Base-by-base conservation (phyloP, 2,113 vertebrate species). In the Neogobius melanostomus region DNA sequence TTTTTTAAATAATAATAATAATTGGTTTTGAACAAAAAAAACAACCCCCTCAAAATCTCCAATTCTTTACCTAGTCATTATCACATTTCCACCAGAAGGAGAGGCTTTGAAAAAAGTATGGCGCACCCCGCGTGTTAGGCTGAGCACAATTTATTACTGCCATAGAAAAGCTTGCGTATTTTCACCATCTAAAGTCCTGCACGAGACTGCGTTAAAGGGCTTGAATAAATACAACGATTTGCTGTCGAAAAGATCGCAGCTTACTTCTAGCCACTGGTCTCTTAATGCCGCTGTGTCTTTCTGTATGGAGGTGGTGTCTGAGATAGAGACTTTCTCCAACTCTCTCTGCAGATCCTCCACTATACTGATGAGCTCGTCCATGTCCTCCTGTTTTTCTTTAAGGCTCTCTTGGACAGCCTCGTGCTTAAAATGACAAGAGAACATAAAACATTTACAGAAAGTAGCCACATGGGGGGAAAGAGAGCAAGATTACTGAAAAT, bases 181-280 rank as follows among this genome's bases (percentile, higher is more conserved):
- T 73, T 53, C 11, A 61, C 10, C 9, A 16, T 21, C 5, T 52
- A 36, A 9, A 28, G 11, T 56, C 9, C 8, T 42, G n/a, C 7
- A 42, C 60, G 48, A 66, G 4, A 62, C 17, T 43, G 49, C 4
- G 11, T 61, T 48, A 48, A 21, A 47, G 46, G 17, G 2, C 46
- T 3, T 45, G 11, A 72, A 51, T 51, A 43, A 66, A 11, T 17
- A 8, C 1, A 28, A 7, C 12, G 16, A 48, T 49, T 57, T 72
- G 14, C 17, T 59, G 60, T 68, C 46, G 11, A 17, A 42, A 16
- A 4, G 43, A 36, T 16, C 12, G 36, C 3, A 8, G 53, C 70
- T 82, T 91, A 98, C 98, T 88, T 95, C 94, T 43, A 98, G 90
- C 97, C 97, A 99, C 81, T 93, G 94, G 88, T 97, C 94, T 89